A percentile compares a stretch with the other conserved stretches of the same genome.
Evolutionary conservation across 1,140 invertebrate species (phyloP).

Genomic region (Bombus sylvicola): DNA sequence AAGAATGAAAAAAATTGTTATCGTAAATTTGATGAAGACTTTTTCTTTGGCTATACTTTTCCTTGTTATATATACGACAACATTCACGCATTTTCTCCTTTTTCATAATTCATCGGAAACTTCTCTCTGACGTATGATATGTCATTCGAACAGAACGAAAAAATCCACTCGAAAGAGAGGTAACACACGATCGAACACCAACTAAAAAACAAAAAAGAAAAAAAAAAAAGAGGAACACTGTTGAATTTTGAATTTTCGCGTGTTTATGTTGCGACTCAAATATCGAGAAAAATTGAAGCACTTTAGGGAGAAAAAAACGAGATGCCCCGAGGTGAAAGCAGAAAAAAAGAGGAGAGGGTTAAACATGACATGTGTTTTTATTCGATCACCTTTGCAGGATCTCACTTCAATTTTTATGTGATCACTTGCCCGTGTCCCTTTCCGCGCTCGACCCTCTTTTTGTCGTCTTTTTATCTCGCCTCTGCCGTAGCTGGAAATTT

Average conservation of each 20-base stretch:
- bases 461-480: not conserved
- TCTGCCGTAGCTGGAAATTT: not conserved
- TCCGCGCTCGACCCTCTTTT: not conserved
- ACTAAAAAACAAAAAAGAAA: not conserved
- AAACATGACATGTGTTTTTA: conserved; percentile 39
- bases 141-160: not conserved
- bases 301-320: not conserved
- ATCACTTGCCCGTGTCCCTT: not conserved
- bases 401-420: conserved; percentile 30
- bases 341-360: not conserved
- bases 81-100: no score
- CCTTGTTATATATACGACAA: no score
- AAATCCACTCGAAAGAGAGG: not conserved
- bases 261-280: not conserved
- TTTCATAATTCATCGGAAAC: not conserved
- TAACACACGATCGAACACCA: not conserved
- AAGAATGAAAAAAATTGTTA: no score
- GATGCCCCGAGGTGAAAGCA: no score
- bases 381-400: conserved; percentile 10
- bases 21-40: not conserved
- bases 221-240: not conserved
- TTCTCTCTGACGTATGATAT: no score
- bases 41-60: not conserved
- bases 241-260: conserved; percentile 15
- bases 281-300: not conserved